These are phyloP conservation scores for Cordilura impudica DNA, from an alignment of 2,888 invertebrate species.

Conservation along the genomic window DNA sequence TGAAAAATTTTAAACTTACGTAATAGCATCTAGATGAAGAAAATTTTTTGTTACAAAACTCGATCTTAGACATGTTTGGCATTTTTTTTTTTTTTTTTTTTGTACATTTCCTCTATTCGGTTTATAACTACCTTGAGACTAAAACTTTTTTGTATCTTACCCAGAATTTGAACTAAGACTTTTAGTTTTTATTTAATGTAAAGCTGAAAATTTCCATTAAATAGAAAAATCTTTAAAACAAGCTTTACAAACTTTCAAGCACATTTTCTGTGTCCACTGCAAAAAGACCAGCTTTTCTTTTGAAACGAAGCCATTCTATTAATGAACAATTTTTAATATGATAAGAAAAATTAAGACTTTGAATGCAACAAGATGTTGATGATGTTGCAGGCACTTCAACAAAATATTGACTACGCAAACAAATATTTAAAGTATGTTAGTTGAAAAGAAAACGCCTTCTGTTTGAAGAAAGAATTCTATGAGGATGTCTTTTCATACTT, in stretches of 20 bases:
- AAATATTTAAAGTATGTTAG: neutral
- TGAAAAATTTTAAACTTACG: too few relatives aligned
- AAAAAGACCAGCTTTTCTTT: constrained; percentile 1
- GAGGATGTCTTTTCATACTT: constrained; percentile 1
- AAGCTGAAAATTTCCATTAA: too few relatives aligned
- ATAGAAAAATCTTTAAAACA: neutral
- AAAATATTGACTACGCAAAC: neutral
- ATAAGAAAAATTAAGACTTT: constrained; percentile 16
- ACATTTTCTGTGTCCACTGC: neutral
- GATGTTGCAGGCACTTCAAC: neutral
- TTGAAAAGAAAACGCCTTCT: constrained; percentile 6
- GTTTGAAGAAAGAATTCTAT: neutral
- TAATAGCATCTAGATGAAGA: too few relatives aligned
- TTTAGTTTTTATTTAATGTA: too few relatives aligned
- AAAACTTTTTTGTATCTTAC: too few relatives aligned
- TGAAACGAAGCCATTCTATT: constrained; percentile 9
- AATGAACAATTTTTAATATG: constrained; percentile 13
- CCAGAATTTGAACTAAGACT: too few relatives aligned
- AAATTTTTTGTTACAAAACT: too few relatives aligned
- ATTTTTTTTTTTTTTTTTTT: too few relatives aligned
- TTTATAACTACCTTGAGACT: too few relatives aligned
- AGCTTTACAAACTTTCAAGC: neutral
- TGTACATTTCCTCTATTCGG: too few relatives aligned
- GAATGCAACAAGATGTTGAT: neutral
- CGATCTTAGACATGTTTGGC: too few relatives aligned